Evolutionary conservation across 2,888 invertebrate genomes (phyloP), one percentile per base, ranked within the genome.

Genomic region (Heteropelma amictum): DNA sequence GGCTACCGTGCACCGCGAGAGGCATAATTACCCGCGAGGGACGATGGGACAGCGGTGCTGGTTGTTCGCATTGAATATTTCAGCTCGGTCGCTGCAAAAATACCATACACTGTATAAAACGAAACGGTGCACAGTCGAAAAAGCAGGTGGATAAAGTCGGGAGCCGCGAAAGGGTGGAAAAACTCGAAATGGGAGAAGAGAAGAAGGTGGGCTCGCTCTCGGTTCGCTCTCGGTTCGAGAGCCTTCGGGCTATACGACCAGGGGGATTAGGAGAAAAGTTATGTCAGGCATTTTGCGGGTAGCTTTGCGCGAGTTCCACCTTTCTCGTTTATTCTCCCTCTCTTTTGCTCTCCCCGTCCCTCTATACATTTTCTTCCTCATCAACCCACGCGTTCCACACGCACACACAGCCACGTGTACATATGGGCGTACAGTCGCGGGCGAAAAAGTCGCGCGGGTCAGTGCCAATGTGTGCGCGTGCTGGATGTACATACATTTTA

Each of bases 221-320:
- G 80, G 75, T 81, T 82, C 76, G 75, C n/a, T n/a, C n/a, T n/a
- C n/a, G n/a, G n/a, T n/a, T n/a, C n/a, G n/a, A n/a, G 81, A 79
- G 69, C 76, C 77, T 79, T 72, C 76, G 67, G 73, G 76, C 80
- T 71, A 60, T 68, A 77, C 76, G 67, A 69, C 76, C 77, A 72
- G 80, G n/a, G n/a, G 86, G 86, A 86, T 87, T 87, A 86, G 83
- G 79, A 79, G 77, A 58, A 83, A 84, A 86, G 82, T 87, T 85
- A 86, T 85, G 83, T 80, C 83, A 79, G 84, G 80, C 82, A 84
- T 87, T 86, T 85, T 82, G 84, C 81, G 83, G 84, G 76, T 79
- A 85, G 85, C 85, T 87, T 87, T 87, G 84, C 87, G 87, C 86
- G 86, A 87, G 82, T 85, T 84, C 79, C 76, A 74, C 79, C 72